phyloP scores from a whole-genome alignment of 2,113 vertebrate genomes.

The Albula glossodonta region DNA sequence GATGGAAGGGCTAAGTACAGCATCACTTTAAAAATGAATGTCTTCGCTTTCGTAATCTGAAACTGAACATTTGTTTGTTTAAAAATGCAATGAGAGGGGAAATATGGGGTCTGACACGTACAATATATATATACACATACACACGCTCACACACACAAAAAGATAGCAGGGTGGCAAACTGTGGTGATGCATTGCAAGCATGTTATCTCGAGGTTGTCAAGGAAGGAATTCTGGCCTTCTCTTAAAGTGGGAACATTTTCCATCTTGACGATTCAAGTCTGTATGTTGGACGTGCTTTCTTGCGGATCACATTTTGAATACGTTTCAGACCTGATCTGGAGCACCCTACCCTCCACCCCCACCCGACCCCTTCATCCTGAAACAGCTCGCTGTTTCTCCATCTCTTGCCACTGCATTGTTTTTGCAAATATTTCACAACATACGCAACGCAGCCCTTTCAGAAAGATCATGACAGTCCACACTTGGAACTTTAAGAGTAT shows the following conservation, averaged over 20 bases:
- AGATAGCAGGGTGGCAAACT: neutral
- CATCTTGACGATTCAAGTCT: neutral
- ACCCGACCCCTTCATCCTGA: too few species aligned
- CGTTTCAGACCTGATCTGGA: neutral
- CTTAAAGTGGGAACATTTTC: neutral
- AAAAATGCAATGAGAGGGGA: neutral
- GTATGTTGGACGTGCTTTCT: neutral
- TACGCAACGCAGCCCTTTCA: neutral
- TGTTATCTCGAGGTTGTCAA: conserved; percentile 10
- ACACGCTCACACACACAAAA: neutral
- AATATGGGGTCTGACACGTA: neutral
- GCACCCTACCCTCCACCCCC: too few species aligned
- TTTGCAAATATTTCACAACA: too few species aligned
- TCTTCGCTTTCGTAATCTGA: neutral
- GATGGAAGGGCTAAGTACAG: neutral
- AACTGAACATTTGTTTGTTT: neutral
- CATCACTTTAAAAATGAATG: neutral
- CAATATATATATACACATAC: neutral
- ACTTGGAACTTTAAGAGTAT: neutral
- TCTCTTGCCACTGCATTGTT: too few species aligned
- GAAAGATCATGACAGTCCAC: neutral
- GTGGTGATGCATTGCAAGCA: neutral
- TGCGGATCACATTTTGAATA: neutral
- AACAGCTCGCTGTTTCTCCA: too few species aligned
- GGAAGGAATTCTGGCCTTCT: neutral